Evolutionary conservation across 2,888 invertebrate species (phyloP), one percentile per base, ranked within the genome.

Genomic region (Bembecia ichneumoniformis): DNA sequence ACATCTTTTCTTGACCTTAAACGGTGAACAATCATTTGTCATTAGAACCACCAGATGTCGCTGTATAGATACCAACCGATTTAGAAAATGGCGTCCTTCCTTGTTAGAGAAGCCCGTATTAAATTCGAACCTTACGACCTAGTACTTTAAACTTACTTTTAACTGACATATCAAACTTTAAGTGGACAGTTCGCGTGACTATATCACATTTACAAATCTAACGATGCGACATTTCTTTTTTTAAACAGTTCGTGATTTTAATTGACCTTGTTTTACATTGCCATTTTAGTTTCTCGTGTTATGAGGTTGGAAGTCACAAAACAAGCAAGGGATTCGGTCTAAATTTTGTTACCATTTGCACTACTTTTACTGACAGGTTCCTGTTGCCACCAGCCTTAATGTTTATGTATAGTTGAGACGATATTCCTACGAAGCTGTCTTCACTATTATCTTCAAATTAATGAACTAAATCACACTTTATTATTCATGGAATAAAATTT

Each of bases 371-470:
- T 40, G 40, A 40, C 40, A 40, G 40, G 9, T 40, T 40, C 13
- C 58, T 53, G 55, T 55, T 60, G 57, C 53, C 56, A 56, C 57
- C 54, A 28, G 28, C 28, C 9, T 28, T 28, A 28, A 28, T 28
- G 28, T 28, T 28, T 28, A 28, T 28, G 28, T 28, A 28, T 40
- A 5, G 11, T 40, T 40, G 40, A 14, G 40, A 40, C n/a, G 40
- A 28, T 28, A 28, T 28, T 9, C 28, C 28, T 28, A 2, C 28
- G 28, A 9, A 28, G 7, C 9, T 28, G 65, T 69, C 71, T 58
- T 57, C 68, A 59, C 54, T 14, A 63, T 67, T 78, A 80, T 78
- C 77, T 74, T 49, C 64, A 59, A 68, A 66, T 77, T 75, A 79
- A 78, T 78, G 75, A 72, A 69, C 67, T 68, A 67, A 68, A 75